Evolutionary conservation across 2,797 vertebrate species (phyloP), one percentile per base, ranked within the genome.

Genomic region (Miichthys miiuy): DNA sequence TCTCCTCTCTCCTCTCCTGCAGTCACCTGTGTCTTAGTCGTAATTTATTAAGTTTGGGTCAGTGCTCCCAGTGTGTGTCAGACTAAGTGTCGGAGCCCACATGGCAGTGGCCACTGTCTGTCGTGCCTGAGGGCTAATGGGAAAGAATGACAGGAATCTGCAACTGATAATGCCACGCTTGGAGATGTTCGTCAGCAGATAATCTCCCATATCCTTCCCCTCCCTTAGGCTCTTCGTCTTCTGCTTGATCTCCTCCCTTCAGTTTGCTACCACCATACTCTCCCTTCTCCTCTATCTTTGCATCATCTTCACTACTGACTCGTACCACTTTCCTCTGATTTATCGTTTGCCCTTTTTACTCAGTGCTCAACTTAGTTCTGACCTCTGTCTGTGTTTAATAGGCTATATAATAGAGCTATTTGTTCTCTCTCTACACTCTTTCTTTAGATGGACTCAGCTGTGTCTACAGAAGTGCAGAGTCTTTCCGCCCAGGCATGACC

Each of bases 101-200:
- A 61, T 68, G 82, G 80, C 47, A 60, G 77, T 60, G 72, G 86
- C 82, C 50, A 13, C 66, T 12, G 84, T 77, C 82, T 84, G 82
- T 73, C 47, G 25, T 46, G 92, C 91, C 91, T 90, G 74, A 6
- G 89, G 93, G 88, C 87, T 91, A 92, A 93, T 93, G 89, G 86
- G 89, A 91, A 95, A 92, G 93, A 95, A 95, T 95, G 94, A 90
- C 88, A 92, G 92, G 92, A 95, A 95, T 95, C 92, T 91, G 90
- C 66, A 48, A 88, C 87, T 88, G 91, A 93, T 94, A 93, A 94
- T 85, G 86, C 85, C 79, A 77, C 18, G 88, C 90, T 91, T 69
- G 68, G 88, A 94, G 94, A 95, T 94, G 91, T 84, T 92, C 86
- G 85, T 93, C 87, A 90, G 91, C 83, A 89, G 91, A 94, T 94